These are phyloP conservation scores for Melitaea cinxia DNA, from an alignment of 1,140 invertebrate genomes.

Conservation along the genomic window DNA sequence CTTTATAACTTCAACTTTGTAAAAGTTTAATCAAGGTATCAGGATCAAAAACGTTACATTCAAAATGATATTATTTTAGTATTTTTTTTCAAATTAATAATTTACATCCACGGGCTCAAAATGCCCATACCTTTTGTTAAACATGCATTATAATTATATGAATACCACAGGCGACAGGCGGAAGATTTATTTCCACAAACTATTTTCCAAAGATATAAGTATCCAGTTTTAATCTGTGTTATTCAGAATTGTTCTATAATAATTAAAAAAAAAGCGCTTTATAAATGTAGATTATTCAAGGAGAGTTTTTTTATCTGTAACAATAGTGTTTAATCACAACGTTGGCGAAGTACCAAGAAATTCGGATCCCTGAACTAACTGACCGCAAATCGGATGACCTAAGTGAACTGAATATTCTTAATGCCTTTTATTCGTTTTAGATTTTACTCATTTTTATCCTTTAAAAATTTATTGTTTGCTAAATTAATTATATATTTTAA, in stretches of 20 bases:
- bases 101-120: too few relatives aligned
- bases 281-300: constrained; percentile 5
- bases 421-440: constrained; percentile 4
- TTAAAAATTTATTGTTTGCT: neutral
- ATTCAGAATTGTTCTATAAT: constrained; percentile 8
- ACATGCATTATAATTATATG: too few relatives aligned
- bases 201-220: too few relatives aligned
- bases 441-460: neutral
- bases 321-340: constrained; percentile 25
- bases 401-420: constrained; percentile 13
- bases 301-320: constrained; percentile 22
- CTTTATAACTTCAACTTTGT: too few relatives aligned
- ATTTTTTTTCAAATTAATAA: too few relatives aligned
- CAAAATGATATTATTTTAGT: too few relatives aligned
- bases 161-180: too few relatives aligned
- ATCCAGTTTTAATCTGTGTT: too few relatives aligned
- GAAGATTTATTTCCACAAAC: too few relatives aligned
- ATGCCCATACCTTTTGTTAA: too few relatives aligned
- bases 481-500: neutral
- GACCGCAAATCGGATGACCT: constrained; percentile 27
- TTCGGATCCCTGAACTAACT: constrained; percentile 17
- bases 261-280: constrained; percentile 5
- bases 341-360: constrained; percentile 18
- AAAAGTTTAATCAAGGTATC: too few relatives aligned
- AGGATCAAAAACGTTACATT: too few relatives aligned